These are phyloP conservation scores for Bombyx mori DNA, from an alignment of 1,140 invertebrate genomes.

Conservation along the genomic window ASM3026992v2 NC_085116.1:11485001-11485500, in stretches of 20 bases:
- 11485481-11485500: no score
- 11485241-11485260: constrained; percentile 22
- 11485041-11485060: constrained; percentile 32
- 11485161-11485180: constrained; percentile 31
- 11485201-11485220: constrained; percentile 41
- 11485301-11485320: no score
- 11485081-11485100: constrained; percentile 32
- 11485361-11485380: no score
- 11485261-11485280: no score
- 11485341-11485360: no score
- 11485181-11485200: constrained; percentile 60
- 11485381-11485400: no score
- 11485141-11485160: constrained; percentile 60
- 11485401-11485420: no score
- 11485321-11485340: no score
- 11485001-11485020: constrained; percentile 55
- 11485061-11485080: constrained; percentile 56
- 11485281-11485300: no score
- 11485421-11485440: no score
- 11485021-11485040: constrained; percentile 49
- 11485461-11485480: no score
- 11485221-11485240: constrained; percentile 20
- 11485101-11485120: constrained; percentile 9
- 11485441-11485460: no score
- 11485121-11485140: constrained; percentile 40